Evolutionary conservation across 2,888 invertebrate species (phyloP), one percentile per base, ranked within the genome.

Genomic region (Acrocyrtus sp.): DNA sequence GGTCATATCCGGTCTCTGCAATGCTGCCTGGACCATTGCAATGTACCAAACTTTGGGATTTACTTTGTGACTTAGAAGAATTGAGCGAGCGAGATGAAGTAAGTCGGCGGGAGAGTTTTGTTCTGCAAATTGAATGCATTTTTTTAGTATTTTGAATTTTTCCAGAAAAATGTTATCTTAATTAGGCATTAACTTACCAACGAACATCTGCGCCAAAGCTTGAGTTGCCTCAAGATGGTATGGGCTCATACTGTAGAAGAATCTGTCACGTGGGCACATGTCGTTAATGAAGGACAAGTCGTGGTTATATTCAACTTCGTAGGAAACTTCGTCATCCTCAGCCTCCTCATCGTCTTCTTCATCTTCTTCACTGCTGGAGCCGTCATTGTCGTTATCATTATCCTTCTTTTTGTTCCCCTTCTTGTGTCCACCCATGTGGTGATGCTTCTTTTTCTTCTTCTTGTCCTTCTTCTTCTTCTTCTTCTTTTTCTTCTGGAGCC

Each of bases 11-110:
- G 54, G 48, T 39, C 75, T 26, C 24, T 68, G 45, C 10, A 50
- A 10, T 3, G 68, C 19, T 8, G 72, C 65, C 21, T 58, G 43
- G 17, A 45, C 29, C 3, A 76, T 39, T 1, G 50, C 76, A 3
- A 53, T 26, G 34, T 76, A 76, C 76, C 76, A 76, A 21, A 73
- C 69, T 19, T 76, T 76, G 0, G 72, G 73, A 47, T 76, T 69
- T 0, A 76, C 43, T 10, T 66, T 66, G 27, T 48, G 60, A 19
- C 34, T 54, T 5, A 56, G 50, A 0, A 54, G 27, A 15, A 76
- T 48, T 3, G 29, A 10, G 56, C 29, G 60, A 15, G 76, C 76
- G n/a, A 73, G 21, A n/a, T 67, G 54, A 10, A 65, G 60, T 1
- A 73, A 50, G 27, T 73, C 61, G 3, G 45, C 56, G 12, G 73